Evolutionary conservation across 2,113 vertebrate genomes (phyloP), one percentile per base, ranked within the genome.

Genomic region (Spizaetus ornatus): DNA sequence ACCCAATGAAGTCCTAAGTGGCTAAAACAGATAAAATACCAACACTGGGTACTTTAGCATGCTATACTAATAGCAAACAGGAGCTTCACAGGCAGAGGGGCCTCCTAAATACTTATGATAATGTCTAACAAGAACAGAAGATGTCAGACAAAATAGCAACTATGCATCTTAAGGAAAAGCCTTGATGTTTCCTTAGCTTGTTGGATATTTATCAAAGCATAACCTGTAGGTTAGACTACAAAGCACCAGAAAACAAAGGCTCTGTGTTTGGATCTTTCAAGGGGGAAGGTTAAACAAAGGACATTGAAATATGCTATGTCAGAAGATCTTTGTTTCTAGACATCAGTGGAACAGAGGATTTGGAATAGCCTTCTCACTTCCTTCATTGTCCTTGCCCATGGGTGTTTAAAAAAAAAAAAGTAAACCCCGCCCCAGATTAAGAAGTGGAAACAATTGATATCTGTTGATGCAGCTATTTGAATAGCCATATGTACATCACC

Each of bases 191-290:
- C 93, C 78, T 85, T 82, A 91, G 73, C 84, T 95, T 3, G 43
- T 85, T 91, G 96, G 89, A 66, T 96, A 94, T 95, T 91, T 97
- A 95, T 97, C 93, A 97, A 95, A 97, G 96, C 50, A 80, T 96
- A 97, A 97, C 89, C 91, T 91, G 81, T 77, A 93, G 93, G 89
- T 96, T 94, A 95, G 67, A 74, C 86, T 93, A 94, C 94, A 97
- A 96, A 97, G 95, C 81, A 82, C 36, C 62, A 90, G 78, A 90
- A 97, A 91, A 95, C 91, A 97, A 95, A 97, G 58, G 55, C 84
- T 77, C 82, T 87, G 66, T 97, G 95, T 95, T 94, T 3, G 11
- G 27, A 93, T 87, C 84, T 77, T 95, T 95, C 81, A 61, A 82
- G 93, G 71, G 71, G 74, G 89, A 65, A 95, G 94, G 94, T 96